Conservation (phyloP, 2,113 vertebrate species). For the Menura novaehollandiae region DNA sequence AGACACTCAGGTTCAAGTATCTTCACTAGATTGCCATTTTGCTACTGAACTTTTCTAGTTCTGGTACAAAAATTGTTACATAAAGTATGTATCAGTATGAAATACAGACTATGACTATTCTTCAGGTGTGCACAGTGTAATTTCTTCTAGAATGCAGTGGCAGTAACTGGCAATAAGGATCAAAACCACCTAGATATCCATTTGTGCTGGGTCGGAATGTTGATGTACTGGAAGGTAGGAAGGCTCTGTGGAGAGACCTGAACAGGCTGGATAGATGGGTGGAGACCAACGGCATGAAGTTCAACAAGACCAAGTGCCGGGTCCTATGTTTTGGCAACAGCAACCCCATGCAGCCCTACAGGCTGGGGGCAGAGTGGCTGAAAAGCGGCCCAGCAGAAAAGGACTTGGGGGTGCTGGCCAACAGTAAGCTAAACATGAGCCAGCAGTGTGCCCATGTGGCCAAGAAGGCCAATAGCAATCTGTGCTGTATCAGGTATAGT, state of each 20-base stretch:
- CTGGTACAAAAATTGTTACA: background rate
- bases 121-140: background rate
- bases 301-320: background rate
- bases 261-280: background rate
- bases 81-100: background rate
- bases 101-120: background rate
- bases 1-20: background rate
- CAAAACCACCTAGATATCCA: background rate
- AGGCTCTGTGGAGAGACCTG: background rate
- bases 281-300: background rate
- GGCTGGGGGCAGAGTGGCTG: background rate
- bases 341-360: no score
- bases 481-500: background rate
- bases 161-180: background rate
- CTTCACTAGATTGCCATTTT: background rate
- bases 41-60: background rate
- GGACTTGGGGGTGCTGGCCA: background rate
- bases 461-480: background rate
- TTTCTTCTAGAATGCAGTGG: background rate
- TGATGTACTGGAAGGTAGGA: background rate
- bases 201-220: background rate
- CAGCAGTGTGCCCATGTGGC: background rate
- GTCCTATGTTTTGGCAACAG: background rate
- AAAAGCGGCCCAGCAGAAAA: background rate
- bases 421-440: background rate